Conservation (phyloP, 2,113 vertebrate genomes). For the Psilopogon haemacephalus region DNA sequence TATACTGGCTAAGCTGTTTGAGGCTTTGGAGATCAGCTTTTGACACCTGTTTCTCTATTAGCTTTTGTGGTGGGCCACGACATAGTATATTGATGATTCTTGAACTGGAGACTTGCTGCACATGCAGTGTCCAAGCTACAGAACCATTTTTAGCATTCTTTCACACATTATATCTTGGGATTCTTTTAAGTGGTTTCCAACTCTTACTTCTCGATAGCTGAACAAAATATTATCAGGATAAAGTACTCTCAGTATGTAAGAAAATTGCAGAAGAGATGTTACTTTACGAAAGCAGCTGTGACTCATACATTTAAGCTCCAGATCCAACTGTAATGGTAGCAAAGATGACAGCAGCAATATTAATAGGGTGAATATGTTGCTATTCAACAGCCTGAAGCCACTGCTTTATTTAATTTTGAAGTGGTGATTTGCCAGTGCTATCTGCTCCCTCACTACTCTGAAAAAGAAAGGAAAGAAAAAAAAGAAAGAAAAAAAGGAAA, state of each 20-base stretch:
- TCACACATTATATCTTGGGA: background rate
- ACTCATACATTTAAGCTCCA: background rate
- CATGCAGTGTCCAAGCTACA: background rate
- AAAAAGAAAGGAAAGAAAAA: background rate
- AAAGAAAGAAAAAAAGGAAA: background rate
- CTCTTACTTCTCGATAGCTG: background rate
- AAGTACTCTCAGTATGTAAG: background rate
- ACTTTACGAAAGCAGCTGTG: background rate
- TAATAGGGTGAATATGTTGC: background rate
- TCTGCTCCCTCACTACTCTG: background rate
- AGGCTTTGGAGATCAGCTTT: conserved; percentile 35
- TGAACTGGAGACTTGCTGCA: conserved; percentile 26
- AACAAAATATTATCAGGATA: conserved; percentile 15
- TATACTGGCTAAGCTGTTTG: conserved; percentile 32
- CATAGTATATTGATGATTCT: conserved; percentile 20
- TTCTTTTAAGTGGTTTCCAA: conserved; percentile 18
- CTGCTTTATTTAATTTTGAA: background rate
- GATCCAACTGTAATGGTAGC: background rate
- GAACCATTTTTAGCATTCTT: conserved; percentile 26
- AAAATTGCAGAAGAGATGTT: background rate
- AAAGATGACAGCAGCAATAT: background rate
- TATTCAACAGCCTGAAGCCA: background rate
- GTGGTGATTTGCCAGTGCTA: background rate
- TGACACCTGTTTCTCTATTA: conserved; percentile 9
- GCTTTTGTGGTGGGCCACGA: background rate